These are phyloP conservation scores for Pollachius pollachius DNA, from an alignment of 2,113 vertebrate species.

Conservation along the genomic window DNA sequence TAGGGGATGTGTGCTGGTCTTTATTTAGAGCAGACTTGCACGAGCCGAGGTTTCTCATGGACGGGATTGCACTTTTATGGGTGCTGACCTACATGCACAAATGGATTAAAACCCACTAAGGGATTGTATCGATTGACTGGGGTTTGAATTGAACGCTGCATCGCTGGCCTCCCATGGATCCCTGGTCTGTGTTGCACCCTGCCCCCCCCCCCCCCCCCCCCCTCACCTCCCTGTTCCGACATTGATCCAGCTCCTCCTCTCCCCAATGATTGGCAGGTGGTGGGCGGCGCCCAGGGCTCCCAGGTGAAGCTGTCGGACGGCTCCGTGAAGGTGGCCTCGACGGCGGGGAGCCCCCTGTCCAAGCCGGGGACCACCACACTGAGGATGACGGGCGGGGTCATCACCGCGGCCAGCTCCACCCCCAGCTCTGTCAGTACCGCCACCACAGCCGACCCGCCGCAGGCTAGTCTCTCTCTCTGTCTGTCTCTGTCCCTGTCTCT, in stretches of 20 bases:
- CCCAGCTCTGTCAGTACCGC: slow-evolving; percentile 71
- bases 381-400: slow-evolving; percentile 90
- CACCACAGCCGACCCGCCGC: slow-evolving; percentile 61
- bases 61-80: neutral
- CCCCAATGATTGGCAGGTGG: slow-evolving; percentile 71
- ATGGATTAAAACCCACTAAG: slow-evolving; percentile 2
- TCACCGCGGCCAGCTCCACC: slow-evolving; percentile 83
- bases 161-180: neutral
- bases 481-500: too few species aligned
- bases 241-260: neutral
- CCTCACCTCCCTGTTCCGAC: too few species aligned
- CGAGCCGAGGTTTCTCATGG: neutral
- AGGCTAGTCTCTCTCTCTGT: slow-evolving; percentile 44
- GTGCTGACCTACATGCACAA: slow-evolving; percentile 1
- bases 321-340: slow-evolving; percentile 81
- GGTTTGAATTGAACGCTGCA: neutral
- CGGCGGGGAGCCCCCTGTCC: slow-evolving; percentile 82
- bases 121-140: slow-evolving; percentile 5
- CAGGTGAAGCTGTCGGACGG: slow-evolving; percentile 91
- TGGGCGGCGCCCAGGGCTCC: slow-evolving; percentile 79
- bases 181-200: neutral
- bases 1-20: neutral
- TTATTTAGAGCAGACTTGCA: neutral
- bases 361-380: slow-evolving; percentile 92
- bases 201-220: neutral